A percentile compares a stretch with the other conserved stretches of the same genome.
These are phyloP conservation scores for Sphinx pinastri DNA, from an alignment of 2,888 invertebrate species.

Conservation along the genomic window DNA sequence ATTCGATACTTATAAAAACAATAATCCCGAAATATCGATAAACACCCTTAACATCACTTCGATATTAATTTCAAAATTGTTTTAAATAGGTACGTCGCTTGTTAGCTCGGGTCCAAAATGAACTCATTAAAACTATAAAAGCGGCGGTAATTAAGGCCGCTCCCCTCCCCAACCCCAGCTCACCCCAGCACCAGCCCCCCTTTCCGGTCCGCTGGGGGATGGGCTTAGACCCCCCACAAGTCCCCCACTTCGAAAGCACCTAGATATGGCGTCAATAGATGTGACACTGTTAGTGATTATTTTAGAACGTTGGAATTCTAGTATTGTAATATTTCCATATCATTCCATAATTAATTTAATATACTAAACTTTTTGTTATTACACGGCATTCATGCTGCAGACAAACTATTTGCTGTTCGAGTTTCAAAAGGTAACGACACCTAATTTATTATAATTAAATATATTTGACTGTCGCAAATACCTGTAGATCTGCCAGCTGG, in stretches of 20 bases:
- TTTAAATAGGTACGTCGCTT: slow-evolving; percentile 83
- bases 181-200: slow-evolving; percentile 48
- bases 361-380: no score
- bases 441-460: no score
- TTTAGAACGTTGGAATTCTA: neutral
- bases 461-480: no score
- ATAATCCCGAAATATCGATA: slow-evolving; percentile 51
- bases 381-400: neutral
- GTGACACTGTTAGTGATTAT: slow-evolving; percentile 31
- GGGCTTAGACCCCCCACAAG: slow-evolving; percentile 57
- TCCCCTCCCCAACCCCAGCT: slow-evolving; percentile 59
- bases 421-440: no score
- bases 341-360: no score
- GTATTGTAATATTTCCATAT: neutral
- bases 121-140: slow-evolving; percentile 91
- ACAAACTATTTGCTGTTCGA: neutral
- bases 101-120: slow-evolving; percentile 87
- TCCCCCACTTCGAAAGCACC: slow-evolving; percentile 50
- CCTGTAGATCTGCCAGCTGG: no score
- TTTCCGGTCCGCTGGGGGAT: slow-evolving; percentile 53
- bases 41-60: slow-evolving; percentile 53
- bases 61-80: slow-evolving; percentile 84
- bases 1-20: no score
- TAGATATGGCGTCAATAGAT: slow-evolving; percentile 42
- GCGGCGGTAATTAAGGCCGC: slow-evolving; percentile 87